Conservation (phyloP, 2,797 vertebrate species). For the Perodicticus potto region DNA sequence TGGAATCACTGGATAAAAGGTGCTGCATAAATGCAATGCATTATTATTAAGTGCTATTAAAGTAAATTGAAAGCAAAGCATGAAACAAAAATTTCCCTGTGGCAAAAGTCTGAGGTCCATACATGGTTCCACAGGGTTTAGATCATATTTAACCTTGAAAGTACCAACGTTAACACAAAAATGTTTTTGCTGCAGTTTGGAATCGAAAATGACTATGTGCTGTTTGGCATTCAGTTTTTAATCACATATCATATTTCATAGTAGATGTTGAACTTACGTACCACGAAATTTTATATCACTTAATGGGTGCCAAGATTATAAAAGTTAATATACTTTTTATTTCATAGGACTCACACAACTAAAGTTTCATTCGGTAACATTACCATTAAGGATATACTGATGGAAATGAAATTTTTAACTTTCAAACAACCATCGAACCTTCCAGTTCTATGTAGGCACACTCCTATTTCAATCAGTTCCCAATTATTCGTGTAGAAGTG, state of each 20-base stretch:
- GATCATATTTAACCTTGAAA: constrained; percentile 80
- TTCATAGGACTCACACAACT: constrained; percentile 42
- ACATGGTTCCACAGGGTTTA: constrained; percentile 65
- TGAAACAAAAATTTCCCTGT: constrained; percentile 80
- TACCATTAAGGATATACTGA: constrained; percentile 22
- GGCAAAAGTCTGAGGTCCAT: constrained; percentile 70
- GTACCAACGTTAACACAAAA: neutral
- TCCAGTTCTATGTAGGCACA: neutral
- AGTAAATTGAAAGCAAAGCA: constrained; percentile 84
- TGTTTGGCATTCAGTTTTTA: constrained; percentile 27
- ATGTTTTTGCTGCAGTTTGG: constrained; percentile 40
- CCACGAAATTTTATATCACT: constrained; percentile 45
- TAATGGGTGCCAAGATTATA: constrained; percentile 50
- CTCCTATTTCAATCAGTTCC: constrained; percentile 25
- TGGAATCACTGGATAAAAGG: constrained; percentile 80
- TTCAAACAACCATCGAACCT: neutral
- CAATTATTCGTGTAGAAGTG: neutral
- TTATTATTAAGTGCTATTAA: constrained; percentile 87
- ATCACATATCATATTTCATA: constrained; percentile 60
- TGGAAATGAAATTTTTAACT: constrained; percentile 51
- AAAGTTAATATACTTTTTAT: constrained; percentile 44
- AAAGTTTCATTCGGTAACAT: constrained; percentile 35
- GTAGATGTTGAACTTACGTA: constrained; percentile 41
- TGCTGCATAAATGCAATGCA: constrained; percentile 76
- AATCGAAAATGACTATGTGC: constrained; percentile 18